Conservation (phyloP, 2,113 vertebrate species). For the Cyrtonyx montezumae region DNA sequence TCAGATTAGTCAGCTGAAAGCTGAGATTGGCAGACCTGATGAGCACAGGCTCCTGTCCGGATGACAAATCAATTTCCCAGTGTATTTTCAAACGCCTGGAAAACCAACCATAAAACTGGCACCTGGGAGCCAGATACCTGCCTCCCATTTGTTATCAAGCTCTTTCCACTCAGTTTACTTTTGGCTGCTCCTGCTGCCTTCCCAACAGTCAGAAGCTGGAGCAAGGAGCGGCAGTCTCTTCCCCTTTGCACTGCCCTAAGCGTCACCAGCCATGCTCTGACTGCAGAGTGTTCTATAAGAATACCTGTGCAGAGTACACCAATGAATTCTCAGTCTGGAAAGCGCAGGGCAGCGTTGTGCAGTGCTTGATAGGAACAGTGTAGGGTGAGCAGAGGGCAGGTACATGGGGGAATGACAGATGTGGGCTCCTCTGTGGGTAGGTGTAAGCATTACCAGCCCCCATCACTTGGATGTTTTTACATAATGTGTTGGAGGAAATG, state of each 20-base stretch:
- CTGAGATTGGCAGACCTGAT: slow-evolving; percentile 7
- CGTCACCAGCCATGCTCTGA: neutral
- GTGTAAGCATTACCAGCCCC: neutral
- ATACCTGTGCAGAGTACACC: neutral
- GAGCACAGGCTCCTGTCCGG: neutral
- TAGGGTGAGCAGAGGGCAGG: slow-evolving; percentile 26
- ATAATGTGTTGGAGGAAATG: neutral
- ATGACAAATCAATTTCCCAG: slow-evolving; percentile 29
- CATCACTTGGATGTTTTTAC: slow-evolving; percentile 4
- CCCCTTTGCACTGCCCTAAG: neutral
- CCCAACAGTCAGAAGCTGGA: neutral
- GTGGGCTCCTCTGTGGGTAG: neutral
- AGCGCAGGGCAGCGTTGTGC: neutral
- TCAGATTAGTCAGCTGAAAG: slow-evolving; percentile 27
- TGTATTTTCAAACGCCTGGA: slow-evolving; percentile 19
- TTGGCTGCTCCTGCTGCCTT: neutral
- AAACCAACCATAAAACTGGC: neutral
- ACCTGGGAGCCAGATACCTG: neutral
- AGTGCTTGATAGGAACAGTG: neutral
- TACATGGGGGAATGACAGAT: neutral
- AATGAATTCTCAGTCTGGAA: neutral
- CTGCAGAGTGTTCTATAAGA: rapidly evolving
- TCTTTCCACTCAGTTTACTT: neutral
- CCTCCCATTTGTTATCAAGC: neutral
- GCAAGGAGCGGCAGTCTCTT: neutral